phyloP scores from a whole-genome alignment of 1,140 invertebrate genomes.

The Drosophila ercepeae region DNA sequence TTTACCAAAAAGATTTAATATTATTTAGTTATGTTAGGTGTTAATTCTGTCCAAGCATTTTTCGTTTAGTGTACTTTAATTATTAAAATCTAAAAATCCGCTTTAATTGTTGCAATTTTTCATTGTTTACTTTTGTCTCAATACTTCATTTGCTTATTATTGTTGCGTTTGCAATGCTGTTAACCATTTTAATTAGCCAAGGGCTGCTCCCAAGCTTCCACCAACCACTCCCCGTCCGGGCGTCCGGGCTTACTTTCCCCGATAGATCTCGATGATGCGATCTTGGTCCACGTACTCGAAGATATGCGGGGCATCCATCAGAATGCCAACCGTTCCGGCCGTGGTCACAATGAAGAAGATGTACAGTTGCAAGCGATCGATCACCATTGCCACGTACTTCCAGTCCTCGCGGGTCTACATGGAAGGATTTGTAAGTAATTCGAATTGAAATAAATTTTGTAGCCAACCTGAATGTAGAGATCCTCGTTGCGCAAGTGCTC shows the following conservation, averaged over 20 bases:
- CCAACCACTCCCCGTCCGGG: neutral
- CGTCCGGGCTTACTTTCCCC: conserved; percentile 90
- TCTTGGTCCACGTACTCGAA: conserved; percentile 99
- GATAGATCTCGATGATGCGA: conserved; percentile 96
- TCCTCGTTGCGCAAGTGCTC: conserved; percentile 98
- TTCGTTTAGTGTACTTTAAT: conserved; percentile 49
- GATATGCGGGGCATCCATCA: conserved; percentile 99
- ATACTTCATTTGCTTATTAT: conserved; percentile 58
- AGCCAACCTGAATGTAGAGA: conserved; percentile 95
- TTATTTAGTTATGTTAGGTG: conserved; percentile 45
- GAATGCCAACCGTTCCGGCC: conserved; percentile 96
- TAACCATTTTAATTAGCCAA: conserved; percentile 64
- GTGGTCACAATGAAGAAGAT: conserved; percentile 99
- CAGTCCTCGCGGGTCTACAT: conserved; percentile 98
- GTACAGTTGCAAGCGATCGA: conserved; percentile 98
- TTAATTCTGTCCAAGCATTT: conserved; percentile 45
- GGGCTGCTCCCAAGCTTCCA: conserved; percentile 8
- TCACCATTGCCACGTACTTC: conserved; percentile 99
- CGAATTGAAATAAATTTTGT: neutral
- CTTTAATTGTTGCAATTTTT: conserved; percentile 58
- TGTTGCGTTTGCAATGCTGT: conserved; percentile 80
- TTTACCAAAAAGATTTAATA: conserved; percentile 42
- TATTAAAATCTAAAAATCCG: conserved; percentile 77
- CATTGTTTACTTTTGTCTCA: conserved; percentile 28
- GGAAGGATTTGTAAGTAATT: neutral